These are phyloP conservation scores for Sprattus sprattus DNA, from an alignment of 2,113 vertebrate genomes.

Conservation along the genomic window DNA sequence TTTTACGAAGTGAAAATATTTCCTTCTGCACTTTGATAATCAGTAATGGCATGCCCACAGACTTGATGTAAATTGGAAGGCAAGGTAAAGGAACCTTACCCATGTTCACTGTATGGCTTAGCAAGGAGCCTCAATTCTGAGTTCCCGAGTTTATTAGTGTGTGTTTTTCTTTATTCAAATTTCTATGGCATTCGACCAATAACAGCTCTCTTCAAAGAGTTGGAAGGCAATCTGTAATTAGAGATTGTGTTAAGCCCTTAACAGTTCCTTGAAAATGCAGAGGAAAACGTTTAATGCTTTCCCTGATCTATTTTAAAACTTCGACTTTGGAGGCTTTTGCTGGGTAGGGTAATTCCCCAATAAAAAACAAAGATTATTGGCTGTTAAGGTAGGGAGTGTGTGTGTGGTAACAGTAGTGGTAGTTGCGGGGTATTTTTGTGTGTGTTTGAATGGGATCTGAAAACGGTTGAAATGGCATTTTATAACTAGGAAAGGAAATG, in stretches of 20 bases:
- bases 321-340: slow-evolving; percentile 59
- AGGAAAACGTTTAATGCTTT: slow-evolving; percentile 56
- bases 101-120: slow-evolving; percentile 41
- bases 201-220: slow-evolving; percentile 71
- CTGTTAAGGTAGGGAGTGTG: slow-evolving; percentile 38
- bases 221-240: slow-evolving; percentile 74
- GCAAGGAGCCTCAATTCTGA: neutral
- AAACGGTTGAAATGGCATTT: neutral
- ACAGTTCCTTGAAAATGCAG: slow-evolving; percentile 65
- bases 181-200: slow-evolving; percentile 64
- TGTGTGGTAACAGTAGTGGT: slow-evolving; percentile 12
- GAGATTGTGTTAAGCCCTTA: slow-evolving; percentile 66
- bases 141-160: slow-evolving; percentile 43
- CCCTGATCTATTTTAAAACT: slow-evolving; percentile 67
- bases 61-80: slow-evolving; percentile 66
- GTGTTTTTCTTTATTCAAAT: slow-evolving; percentile 56
- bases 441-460: neutral
- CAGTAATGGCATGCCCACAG: slow-evolving; percentile 67
- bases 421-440: neutral
- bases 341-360: slow-evolving; percentile 41
- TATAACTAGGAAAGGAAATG: neutral
- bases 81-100: slow-evolving; percentile 52
- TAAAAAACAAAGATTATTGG: slow-evolving; percentile 46
- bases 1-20: slow-evolving; percentile 62
- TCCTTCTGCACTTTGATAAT: slow-evolving; percentile 64